Base-by-base conservation (phyloP, 1,140 invertebrate genomes). In the Drosophila subpulchrella region DNA sequence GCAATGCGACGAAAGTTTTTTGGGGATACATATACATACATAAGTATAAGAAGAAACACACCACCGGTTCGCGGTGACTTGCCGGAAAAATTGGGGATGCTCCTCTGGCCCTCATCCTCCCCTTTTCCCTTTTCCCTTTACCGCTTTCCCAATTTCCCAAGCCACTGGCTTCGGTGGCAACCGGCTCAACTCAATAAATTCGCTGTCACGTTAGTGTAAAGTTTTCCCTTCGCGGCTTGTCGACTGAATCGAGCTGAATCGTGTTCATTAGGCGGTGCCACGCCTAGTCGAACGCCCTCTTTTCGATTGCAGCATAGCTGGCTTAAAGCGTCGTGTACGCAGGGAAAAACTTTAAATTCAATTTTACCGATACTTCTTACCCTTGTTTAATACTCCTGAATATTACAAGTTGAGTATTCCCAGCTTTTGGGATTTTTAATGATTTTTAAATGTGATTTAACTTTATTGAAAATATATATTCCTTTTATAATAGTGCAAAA, bases 181-280 rank as follows among this genome's bases (percentile, higher is more conserved):
- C 46, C 60, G 38, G 61, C 65, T 71, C 30, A 70, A 47, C 67
- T 70, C 67, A 72, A 72, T 72, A 72, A 72, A 72, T 72, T 72
- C 68, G 36, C 54, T 51, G 68, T 72, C 68, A 72, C 66, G 68
- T 72, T 72, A 72, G 68, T 72, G 51, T 71, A 72, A 72, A 72
- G 66, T 71, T 71, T 71, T 58, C 44, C 68, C 66, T 50, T 48
- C 34, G 65, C 66, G 42, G 44, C 44, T 59, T 15, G 10, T 34
- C 12, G 56, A 8, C 27, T 4, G 41, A 58, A 34, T 17, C 20
- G 54, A 2, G 15, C 61, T 71, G 65, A 72, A 71, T 58, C 44
- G 51, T 42, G 66, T 72, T 72, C 68, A 71, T 72, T 72, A 72
- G 51, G 66, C 66, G 36, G 30, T n/a, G 54, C 68, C 68, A 71